phyloP scores from a whole-genome alignment of 2,797 vertebrate genomes.

The Nannoperca obscura region DNA sequence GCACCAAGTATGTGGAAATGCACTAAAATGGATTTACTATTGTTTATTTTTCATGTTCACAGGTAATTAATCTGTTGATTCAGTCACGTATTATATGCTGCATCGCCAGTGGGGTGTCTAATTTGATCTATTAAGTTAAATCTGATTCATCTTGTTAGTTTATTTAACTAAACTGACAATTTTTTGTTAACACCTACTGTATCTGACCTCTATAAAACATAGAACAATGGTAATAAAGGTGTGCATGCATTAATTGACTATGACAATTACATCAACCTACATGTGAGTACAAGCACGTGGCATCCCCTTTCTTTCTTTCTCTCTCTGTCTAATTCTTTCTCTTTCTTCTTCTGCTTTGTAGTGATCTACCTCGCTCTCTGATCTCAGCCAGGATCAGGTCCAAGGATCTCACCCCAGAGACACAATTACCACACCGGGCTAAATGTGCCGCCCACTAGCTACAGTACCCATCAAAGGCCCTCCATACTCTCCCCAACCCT shows the following conservation, averaged over 20 bases:
- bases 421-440: slow-evolving; percentile 81
- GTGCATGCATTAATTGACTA: not conserved
- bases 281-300: not conserved
- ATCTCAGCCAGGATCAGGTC: slow-evolving; percentile 75
- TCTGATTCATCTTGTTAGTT: not conserved
- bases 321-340: slow-evolving; percentile 40
- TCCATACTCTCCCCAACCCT: slow-evolving; percentile 39
- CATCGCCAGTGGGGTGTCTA: not conserved
- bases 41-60: slow-evolving; percentile 33
- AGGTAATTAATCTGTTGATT: slow-evolving; percentile 29
- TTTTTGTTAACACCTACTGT: slow-evolving; percentile 5
- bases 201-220: not conserved
- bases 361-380: slow-evolving; percentile 66
- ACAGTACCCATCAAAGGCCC: slow-evolving; percentile 70
- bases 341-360: slow-evolving; percentile 59
- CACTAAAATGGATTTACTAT: slow-evolving; percentile 7
- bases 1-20: slow-evolving; percentile 7
- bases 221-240: slow-evolving; percentile 13
- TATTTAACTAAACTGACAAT: not conserved
- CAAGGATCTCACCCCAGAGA: slow-evolving; percentile 78
- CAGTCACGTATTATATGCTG: not conserved
- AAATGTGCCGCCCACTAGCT: slow-evolving; percentile 76
- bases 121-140: slow-evolving; percentile 5
- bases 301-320: slow-evolving; percentile 16
- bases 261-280: slow-evolving; percentile 22